Conservation (phyloP, 35 echinoderm and acorn worm genomes). For the Hemicentrotus pulcherrimus region DNA sequence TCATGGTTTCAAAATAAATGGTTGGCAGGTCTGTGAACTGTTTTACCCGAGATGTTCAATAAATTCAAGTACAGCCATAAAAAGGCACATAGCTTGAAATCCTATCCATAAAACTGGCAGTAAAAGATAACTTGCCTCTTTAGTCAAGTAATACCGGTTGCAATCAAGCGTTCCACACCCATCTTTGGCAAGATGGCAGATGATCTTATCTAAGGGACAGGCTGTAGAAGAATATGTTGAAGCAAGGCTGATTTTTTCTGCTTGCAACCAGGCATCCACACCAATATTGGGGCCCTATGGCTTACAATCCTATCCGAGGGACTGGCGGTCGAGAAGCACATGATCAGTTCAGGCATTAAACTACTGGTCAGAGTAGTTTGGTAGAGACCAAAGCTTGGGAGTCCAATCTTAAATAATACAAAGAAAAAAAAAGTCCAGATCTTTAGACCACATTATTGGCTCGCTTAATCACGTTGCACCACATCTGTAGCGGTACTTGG, state of each 20-base stretch:
- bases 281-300: background rate
- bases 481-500: constrained; percentile 11
- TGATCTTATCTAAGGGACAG: too few relatives aligned
- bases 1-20: too few relatives aligned
- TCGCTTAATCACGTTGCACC: constrained; percentile 41
- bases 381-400: background rate
- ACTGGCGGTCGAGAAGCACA: background rate
- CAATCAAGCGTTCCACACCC: background rate
- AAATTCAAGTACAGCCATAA: too few relatives aligned
- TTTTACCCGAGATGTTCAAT: too few relatives aligned
- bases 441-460: background rate
- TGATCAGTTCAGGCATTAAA: background rate
- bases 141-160: background rate
- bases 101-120: background rate
- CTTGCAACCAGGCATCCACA: too few relatives aligned
- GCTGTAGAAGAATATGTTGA: too few relatives aligned
- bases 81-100: background rate
- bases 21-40: too few relatives aligned
- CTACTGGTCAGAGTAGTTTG: background rate
- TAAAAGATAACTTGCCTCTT: background rate
- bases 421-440: background rate
- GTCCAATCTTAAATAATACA: background rate
- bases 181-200: too few relatives aligned
- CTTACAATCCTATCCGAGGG: background rate
- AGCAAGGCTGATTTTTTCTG: too few relatives aligned